phyloP scores from a whole-genome alignment of 2,113 vertebrate species.

The Chaetorhynchus papuensis region DNA sequence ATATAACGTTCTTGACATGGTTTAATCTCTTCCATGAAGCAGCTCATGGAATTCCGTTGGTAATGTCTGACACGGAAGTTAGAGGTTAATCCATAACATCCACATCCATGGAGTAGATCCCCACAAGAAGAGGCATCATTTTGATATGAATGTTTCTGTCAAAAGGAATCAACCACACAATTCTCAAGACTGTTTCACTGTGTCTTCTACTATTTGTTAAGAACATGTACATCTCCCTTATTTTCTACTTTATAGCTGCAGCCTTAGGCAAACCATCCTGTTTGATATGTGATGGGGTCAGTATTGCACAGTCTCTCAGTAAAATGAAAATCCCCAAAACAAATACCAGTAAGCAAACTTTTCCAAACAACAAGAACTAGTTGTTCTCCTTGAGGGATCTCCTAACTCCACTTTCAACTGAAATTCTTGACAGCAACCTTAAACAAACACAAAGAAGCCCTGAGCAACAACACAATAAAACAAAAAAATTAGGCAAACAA shows the following conservation, averaged over 20 bases:
- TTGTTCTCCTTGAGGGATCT: neutral
- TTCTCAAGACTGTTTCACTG: neutral
- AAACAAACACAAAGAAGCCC: neutral
- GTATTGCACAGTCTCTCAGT: neutral
- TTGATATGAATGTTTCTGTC: neutral
- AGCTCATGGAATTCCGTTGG: accelerated
- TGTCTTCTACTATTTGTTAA: neutral
- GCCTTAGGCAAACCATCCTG: neutral
- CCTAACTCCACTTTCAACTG: neutral
- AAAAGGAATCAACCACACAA: neutral
- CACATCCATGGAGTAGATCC: neutral
- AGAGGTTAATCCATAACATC: neutral
- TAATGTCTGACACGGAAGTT: neutral
- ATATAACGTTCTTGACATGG: neutral
- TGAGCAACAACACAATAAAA: neutral
- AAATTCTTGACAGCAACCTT: neutral
- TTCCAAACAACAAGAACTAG: neutral
- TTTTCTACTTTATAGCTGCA: neutral
- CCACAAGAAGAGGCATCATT: neutral
- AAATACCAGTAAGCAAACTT: neutral
- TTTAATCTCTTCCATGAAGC: neutral
- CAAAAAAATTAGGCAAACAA: neutral
- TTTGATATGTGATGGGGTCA: neutral
- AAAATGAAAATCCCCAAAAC: neutral
- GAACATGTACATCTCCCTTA: neutral